Evolutionary conservation across 2,797 vertebrate genomes (phyloP).

Genomic region (Brachyrhaphis roseni): DNA sequence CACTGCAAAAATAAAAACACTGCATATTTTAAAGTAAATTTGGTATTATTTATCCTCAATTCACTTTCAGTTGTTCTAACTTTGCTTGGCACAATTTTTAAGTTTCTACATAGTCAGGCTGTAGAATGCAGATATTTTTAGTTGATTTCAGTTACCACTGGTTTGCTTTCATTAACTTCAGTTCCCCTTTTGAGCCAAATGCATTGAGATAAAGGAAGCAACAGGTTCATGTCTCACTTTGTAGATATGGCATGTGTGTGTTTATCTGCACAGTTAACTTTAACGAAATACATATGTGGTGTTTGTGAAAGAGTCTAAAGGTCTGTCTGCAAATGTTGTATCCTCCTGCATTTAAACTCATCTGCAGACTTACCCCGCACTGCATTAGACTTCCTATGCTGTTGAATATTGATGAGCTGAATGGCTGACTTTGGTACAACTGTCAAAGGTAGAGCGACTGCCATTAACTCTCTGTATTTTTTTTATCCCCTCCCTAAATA

Average conservation of each 20-base stretch:
- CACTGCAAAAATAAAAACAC: neutral
- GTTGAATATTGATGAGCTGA: slow-evolving; percentile 35
- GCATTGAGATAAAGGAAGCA: slow-evolving; percentile 23
- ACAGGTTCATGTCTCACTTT: slow-evolving; percentile 24
- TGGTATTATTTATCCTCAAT: slow-evolving; percentile 13
- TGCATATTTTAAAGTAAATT: slow-evolving; percentile 9
- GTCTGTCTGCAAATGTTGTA: slow-evolving; percentile 1
- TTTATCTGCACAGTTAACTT: slow-evolving; percentile 26
- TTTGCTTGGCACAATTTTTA: slow-evolving; percentile 5
- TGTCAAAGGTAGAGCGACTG: slow-evolving; percentile 13
- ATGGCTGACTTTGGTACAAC: slow-evolving; percentile 43
- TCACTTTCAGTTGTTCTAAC: slow-evolving; percentile 3
- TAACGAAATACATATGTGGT: slow-evolving; percentile 17
- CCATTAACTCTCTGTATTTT: neutral
- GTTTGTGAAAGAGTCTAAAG: slow-evolving; percentile 41
- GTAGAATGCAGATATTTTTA: neutral
- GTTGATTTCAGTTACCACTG: slow-evolving; percentile 3
- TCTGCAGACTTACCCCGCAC: slow-evolving; percentile 32
- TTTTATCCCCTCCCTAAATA: neutral
- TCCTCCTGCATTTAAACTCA: slow-evolving; percentile 23
- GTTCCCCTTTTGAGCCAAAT: slow-evolving; percentile 33
- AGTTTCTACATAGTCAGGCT: neutral
- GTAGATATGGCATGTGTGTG: slow-evolving; percentile 10
- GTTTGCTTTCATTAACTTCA: slow-evolving; percentile 18
- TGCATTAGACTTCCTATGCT: slow-evolving; percentile 29